Percentiles rank a stretch among this genome's conserved stretches.
Evolutionary conservation across 2,113 vertebrate genomes (phyloP).

Genomic region (Malaclemys terrapin): DNA sequence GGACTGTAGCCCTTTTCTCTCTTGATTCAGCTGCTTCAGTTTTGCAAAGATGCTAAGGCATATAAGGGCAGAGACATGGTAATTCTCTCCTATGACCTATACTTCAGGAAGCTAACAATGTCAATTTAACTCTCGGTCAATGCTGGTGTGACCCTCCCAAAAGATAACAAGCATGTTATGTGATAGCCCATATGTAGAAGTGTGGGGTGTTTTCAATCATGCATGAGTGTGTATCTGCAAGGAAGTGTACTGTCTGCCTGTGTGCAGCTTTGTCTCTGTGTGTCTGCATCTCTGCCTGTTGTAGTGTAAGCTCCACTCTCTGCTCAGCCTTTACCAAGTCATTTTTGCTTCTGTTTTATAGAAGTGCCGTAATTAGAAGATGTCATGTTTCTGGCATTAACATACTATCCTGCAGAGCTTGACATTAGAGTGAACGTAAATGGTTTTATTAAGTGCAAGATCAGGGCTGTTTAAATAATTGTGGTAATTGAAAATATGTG

Average conservation of each 20-base stretch:
- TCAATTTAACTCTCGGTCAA: not conserved
- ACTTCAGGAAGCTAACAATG: not conserved
- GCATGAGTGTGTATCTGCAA: not conserved
- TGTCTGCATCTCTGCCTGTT: not conserved
- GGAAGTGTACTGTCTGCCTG: not conserved
- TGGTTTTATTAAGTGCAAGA: slow-evolving; percentile 65
- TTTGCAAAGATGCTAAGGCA: not conserved
- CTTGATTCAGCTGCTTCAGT: not conserved
- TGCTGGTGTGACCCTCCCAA: not conserved
- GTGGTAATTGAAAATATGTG: slow-evolving; percentile 68
- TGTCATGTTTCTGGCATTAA: slow-evolving; percentile 45
- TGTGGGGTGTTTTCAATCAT: not conserved
- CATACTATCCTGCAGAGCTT: slow-evolving; percentile 50
- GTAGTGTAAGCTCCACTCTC: not conserved
- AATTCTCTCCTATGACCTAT: not conserved
- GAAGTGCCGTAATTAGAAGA: slow-evolving; percentile 57
- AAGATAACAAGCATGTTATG: not conserved
- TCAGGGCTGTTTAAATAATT: slow-evolving; percentile 70
- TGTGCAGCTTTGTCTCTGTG: not conserved
- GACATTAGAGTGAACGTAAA: slow-evolving; percentile 52
- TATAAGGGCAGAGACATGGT: not conserved
- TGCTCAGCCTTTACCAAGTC: not conserved
- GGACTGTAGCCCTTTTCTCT: not conserved
- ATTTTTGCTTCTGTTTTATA: slow-evolving; percentile 50
- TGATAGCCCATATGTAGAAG: not conserved